Evolutionary conservation across 2,888 invertebrate species (phyloP), one percentile per base, ranked within the genome.

Genomic region (Aspidiotus rigidus): DNA sequence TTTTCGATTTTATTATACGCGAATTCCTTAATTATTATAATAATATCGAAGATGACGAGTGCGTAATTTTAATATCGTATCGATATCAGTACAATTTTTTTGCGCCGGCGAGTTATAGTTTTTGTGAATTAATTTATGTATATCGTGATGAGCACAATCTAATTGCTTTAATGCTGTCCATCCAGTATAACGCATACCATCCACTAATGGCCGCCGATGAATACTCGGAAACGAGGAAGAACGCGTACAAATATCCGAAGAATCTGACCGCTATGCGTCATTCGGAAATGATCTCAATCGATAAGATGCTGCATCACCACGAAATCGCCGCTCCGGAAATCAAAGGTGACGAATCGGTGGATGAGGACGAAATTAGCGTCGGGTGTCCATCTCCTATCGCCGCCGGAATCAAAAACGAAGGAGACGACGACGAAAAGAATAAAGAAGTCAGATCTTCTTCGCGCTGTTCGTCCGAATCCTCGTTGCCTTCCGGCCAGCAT

Each of bases 351-450:
- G 67, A 69, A 57, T 17, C 77, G 76, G 73, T 76, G 76, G 77
- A 77, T 73, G 84, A 88, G 74, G 88, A 88, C 80, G 89, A 89
- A 79, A 89, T 89, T 75, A 88, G 88, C 78, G 89, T 89, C 55
- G 89, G 89, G 53, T 86, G 88, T 75, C 88, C 88, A 69, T 83
- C 83, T 44, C 72, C 72, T 1, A 69, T 70, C 9, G 70, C 56
- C 10, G 28, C 39, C 5, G 62, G 39, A 7, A 13, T 13, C 40
- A 69, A 69, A 57, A 55, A 56, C 40, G 56, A 62, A 11, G 57
- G 17, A 7, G 54, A 53, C 15, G 40, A 56, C 41, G 41, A 11
- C n/a, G 53, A 62, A 13, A 64, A 69, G 55, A 55, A 63, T 28
- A 28, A 54, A 42, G 17, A 39, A 0, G 8, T 49, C 10, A 17